phyloP scores from a whole-genome alignment of 2,888 invertebrate genomes.

The Drosophila kanekoi region DNA sequence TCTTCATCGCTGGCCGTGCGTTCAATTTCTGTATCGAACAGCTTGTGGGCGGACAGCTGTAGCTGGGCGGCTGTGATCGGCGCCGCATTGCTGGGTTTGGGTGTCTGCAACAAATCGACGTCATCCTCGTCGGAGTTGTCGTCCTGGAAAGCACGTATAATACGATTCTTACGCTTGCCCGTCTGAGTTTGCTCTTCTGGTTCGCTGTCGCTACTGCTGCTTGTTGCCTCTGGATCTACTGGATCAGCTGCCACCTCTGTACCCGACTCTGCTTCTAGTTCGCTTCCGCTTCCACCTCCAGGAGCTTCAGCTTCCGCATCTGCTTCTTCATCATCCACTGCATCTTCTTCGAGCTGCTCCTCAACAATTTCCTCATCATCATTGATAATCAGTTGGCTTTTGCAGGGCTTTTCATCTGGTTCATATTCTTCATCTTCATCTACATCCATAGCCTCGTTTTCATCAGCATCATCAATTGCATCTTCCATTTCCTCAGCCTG shows the following conservation, averaged over 20 bases:
- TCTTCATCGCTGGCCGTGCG: conserved; percentile 80
- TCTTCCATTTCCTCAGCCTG: conserved; percentile 85
- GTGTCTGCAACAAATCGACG: conserved; percentile 75
- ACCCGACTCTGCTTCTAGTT: conserved; percentile 77
- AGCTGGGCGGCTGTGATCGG: conserved; percentile 55
- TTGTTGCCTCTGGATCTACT: conserved; percentile 49
- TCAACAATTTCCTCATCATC: conserved; percentile 66
- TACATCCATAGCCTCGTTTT: conserved; percentile 69
- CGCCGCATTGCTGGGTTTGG: conserved; percentile 35
- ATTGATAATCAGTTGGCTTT: conserved; percentile 48
- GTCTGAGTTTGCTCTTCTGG: conserved; percentile 71
- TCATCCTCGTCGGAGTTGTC: conserved; percentile 83
- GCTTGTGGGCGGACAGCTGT: conserved; percentile 57
- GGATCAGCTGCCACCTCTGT: conserved; percentile 62
- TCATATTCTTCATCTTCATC: conserved; percentile 84
- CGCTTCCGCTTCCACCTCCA: conserved; percentile 38
- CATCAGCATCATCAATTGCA: conserved; percentile 79
- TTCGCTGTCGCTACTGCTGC: conserved; percentile 62
- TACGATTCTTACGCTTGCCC: conserved; percentile 85
- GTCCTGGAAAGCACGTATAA: conserved; percentile 77
- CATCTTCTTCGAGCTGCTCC: conserved; percentile 68
- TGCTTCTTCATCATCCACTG: conserved; percentile 85
- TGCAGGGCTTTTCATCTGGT: conserved; percentile 65
- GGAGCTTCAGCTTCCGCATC: conserved; percentile 19
- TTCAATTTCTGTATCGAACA: conserved; percentile 68